These are phyloP conservation scores for Selenia dentaria DNA, from an alignment of 2,888 invertebrate species.

Conservation along the genomic window DNA sequence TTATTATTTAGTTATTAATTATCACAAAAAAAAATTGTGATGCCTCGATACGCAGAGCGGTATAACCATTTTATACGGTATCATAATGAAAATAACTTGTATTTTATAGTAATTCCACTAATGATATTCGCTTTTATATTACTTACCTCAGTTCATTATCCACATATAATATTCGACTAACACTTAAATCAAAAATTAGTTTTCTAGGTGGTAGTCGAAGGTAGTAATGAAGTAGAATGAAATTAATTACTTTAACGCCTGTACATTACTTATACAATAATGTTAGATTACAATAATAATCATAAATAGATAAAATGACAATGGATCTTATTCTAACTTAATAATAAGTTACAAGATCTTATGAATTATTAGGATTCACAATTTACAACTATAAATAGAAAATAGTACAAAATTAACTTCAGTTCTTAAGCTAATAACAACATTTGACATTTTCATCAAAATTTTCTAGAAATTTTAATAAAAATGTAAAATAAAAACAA, in stretches of 20 bases:
- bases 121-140: no score
- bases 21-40: slow-evolving; percentile 46
- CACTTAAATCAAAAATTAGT: no score
- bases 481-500: slow-evolving; percentile 15
- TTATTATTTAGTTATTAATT: slow-evolving; percentile 17
- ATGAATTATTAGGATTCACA: slow-evolving; percentile 75
- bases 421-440: slow-evolving; percentile 47
- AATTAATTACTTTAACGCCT: no score
- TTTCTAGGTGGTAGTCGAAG: no score
- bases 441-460: slow-evolving; percentile 18
- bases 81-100: no score
- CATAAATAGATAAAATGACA: slow-evolving; percentile 46
- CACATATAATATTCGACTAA: no score
- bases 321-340: slow-evolving; percentile 47
- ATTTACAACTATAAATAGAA: slow-evolving; percentile 59
- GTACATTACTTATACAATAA: no score
- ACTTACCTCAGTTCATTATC: no score
- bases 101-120: no score
- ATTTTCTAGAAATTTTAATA: neutral
- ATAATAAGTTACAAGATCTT: slow-evolving; percentile 57
- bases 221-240: no score
- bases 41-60: slow-evolving; percentile 53
- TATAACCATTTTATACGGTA: slow-evolving; percentile 38
- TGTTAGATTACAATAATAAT: slow-evolving; percentile 45
- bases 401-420: slow-evolving; percentile 44